Base-by-base conservation (phyloP, 2,797 vertebrate genomes). In the Coracias cyanogaster region DNA sequence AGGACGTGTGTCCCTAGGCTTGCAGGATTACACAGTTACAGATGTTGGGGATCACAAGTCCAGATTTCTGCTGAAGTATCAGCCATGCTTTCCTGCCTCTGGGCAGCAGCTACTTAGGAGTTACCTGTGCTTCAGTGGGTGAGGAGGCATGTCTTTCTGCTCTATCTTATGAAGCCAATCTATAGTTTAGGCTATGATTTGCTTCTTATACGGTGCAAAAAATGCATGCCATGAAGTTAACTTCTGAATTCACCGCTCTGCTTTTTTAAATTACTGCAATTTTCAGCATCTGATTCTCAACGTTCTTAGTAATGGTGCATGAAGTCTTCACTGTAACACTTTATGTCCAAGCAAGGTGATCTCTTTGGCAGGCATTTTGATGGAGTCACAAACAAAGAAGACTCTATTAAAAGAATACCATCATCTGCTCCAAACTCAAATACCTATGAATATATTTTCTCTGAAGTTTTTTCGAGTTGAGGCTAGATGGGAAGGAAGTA, bases 391-490 rank as follows among this genome's bases (percentile, higher is more conserved):
- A 61, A 48, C 51, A 73, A 64, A 72, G 31, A 62, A 26, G n/a
- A 28, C 48, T 73, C 22, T 66, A 7, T 48, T 26, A 61, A 65
- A 72, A 94, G 64, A 96, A 95, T 86, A 57, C 57, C 33, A 64
- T 66, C 29, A 54, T 93, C 94, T 96, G 39, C 83, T 86, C 80
- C 88, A 85, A 89, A 92, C 67, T 96, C 86, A 91, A 95, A 97
- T 89, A 93, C 0, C 0, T 93, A 79, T 66, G 19, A 94, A 96
- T 86, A 92, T 74, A 85, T 95, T 97, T 96, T 93, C 85, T 80
- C 61, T 81, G 17, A 45, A 9, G 11, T 33, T 62, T 83, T 81
- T 74, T 65, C 25, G 92, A 41, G 31, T 3, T 65, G 8, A 15
- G 22, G 6, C 16, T 76, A 65, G 35, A 46, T 72, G 35, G 10